Conservation (phyloP, 2,888 invertebrate species). For the Uloborus plumipes region DNA sequence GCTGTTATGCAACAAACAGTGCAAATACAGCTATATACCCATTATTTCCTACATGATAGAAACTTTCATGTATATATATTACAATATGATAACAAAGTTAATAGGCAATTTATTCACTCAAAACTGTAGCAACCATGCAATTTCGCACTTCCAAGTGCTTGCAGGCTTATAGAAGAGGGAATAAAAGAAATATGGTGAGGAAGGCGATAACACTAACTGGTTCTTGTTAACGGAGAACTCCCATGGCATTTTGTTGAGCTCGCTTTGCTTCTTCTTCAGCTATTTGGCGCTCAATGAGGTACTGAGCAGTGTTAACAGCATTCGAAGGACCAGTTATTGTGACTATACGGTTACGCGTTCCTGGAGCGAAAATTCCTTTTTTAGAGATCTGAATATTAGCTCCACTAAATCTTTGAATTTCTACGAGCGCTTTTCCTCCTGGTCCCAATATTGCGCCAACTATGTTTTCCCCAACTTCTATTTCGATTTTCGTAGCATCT, state of each 20-base stretch:
- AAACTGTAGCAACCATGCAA: slow-evolving; percentile 50
- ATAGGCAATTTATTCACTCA: slow-evolving; percentile 60
- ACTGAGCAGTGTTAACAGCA: slow-evolving; percentile 92
- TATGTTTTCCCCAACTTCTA: slow-evolving; percentile 92
- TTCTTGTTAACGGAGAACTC: slow-evolving; percentile 59
- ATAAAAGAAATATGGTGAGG: slow-evolving; percentile 41
- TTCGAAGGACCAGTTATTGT: slow-evolving; percentile 91
- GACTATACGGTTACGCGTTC: slow-evolving; percentile 96
- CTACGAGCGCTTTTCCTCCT: slow-evolving; percentile 94
- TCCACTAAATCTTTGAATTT: slow-evolving; percentile 96
- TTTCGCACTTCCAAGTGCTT: slow-evolving; percentile 39
- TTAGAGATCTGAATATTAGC: slow-evolving; percentile 98
- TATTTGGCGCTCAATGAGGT: slow-evolving; percentile 96
- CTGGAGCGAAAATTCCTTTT: slow-evolving; percentile 97
- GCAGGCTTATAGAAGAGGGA: slow-evolving; percentile 50
- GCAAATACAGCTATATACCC: slow-evolving; percentile 53
- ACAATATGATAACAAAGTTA: slow-evolving; percentile 57
- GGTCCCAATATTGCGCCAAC: slow-evolving; percentile 98
- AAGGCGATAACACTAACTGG: slow-evolving; percentile 47
- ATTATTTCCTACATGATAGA: slow-evolving; percentile 47
- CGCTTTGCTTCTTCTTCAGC: slow-evolving; percentile 95
- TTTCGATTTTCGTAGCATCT: slow-evolving; percentile 78
- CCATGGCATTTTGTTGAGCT: slow-evolving; percentile 80
- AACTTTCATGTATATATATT: slow-evolving; percentile 60
- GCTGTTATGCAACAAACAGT: slow-evolving; percentile 52